Evolutionary conservation across 2,113 vertebrate genomes (phyloP).

Genomic region (Chauna torquata): DNA sequence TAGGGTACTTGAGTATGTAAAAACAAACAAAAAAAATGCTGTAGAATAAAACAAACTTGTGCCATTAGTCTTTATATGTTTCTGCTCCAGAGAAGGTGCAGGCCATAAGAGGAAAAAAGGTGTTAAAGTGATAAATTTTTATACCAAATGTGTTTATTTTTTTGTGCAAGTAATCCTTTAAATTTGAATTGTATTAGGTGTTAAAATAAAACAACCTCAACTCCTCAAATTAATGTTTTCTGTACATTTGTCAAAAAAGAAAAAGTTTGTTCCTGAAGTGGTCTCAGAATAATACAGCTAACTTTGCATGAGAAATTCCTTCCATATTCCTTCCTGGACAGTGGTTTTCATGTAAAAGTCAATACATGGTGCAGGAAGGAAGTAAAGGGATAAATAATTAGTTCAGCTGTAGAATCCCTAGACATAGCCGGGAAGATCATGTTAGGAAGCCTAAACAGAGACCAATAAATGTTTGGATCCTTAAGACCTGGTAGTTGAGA

Average conservation of each 20-base stretch:
- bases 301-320: background rate
- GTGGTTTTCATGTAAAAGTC: background rate
- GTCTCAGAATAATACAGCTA: background rate
- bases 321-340: background rate
- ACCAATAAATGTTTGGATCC: background rate
- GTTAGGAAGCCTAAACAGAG: background rate
- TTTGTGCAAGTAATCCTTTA: conserved; percentile 86
- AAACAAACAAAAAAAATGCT: conserved; percentile 74
- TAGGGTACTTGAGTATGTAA: conserved; percentile 79
- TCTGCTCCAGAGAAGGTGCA: conserved; percentile 82
- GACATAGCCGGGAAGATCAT: too few species aligned
- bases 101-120: conserved; percentile 67
- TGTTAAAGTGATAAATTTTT: conserved; percentile 89
- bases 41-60: conserved; percentile 76
- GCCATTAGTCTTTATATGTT: conserved; percentile 85
- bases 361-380: background rate
- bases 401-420: background rate
- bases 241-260: conserved; percentile 33
- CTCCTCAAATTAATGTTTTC: conserved; percentile 70
- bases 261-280: background rate
- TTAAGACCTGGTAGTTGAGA: background rate
- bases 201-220: conserved; percentile 78
- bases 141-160: conserved; percentile 89
- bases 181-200: conserved; percentile 85
- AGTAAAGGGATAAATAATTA: background rate